A percentile compares a stretch with the other conserved stretches of the same genome.
These are phyloP conservation scores for Protophormia terraenovae DNA, from an alignment of 2,888 invertebrate species.

Conservation along the genomic window DNA sequence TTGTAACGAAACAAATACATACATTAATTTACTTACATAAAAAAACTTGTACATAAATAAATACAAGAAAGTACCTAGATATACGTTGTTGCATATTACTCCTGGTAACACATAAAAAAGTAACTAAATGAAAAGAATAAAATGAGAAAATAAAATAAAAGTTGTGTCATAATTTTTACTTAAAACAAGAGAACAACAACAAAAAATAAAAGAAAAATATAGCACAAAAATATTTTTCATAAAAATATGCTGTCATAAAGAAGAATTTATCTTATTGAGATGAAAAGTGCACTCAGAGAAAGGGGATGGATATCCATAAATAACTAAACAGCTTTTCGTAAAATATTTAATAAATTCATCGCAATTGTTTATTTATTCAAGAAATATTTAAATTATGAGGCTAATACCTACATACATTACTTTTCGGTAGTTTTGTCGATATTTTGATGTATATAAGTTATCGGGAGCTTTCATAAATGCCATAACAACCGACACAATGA, in stretches of 20 bases:
- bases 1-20: slow-evolving; percentile 42
- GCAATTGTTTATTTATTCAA: too few species aligned
- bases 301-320: too few species aligned
- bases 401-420: too few species aligned
- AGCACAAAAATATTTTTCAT: slow-evolving; percentile 18
- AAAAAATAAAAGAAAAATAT: slow-evolving; percentile 13
- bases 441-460: too few species aligned
- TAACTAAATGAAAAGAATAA: slow-evolving; percentile 33
- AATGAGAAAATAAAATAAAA: slow-evolving; percentile 35
- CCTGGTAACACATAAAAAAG: slow-evolving; percentile 1
- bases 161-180: slow-evolving; percentile 63
- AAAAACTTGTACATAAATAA: neutral
- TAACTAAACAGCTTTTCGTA: too few species aligned
- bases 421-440: too few species aligned
- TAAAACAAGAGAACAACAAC: slow-evolving; percentile 40
- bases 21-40: neutral
- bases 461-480: too few species aligned
- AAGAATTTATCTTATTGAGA: slow-evolving; percentile 34
- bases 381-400: too few species aligned
- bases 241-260: slow-evolving; percentile 42
- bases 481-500: too few species aligned
- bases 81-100: neutral
- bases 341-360: too few species aligned
- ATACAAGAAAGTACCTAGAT: neutral
- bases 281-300: neutral